phyloP scores from a whole-genome alignment of 1,140 invertebrate genomes.

The Campodea augens region DNA sequence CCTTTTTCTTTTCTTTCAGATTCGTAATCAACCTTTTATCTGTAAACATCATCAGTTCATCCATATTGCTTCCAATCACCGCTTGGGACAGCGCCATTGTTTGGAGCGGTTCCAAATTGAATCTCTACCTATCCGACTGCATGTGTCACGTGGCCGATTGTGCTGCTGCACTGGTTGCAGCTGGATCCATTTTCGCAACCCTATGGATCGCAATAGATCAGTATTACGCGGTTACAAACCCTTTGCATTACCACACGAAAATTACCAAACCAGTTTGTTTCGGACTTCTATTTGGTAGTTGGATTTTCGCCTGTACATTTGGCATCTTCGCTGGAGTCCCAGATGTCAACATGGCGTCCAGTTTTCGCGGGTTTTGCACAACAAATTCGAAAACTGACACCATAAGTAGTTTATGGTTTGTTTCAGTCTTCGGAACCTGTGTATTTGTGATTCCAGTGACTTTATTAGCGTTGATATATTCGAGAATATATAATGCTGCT shows the following conservation, averaged over 20 bases:
- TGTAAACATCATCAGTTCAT: conserved; percentile 38
- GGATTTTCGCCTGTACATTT: conserved; percentile 40
- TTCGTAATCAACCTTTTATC: background rate
- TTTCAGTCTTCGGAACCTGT: conserved; percentile 26
- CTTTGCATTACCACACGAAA: conserved; percentile 57
- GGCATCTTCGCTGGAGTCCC: conserved; percentile 26
- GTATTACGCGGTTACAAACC: conserved; percentile 69
- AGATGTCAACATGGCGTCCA: conserved; percentile 6
- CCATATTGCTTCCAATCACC: conserved; percentile 36
- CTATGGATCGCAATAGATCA: conserved; percentile 67
- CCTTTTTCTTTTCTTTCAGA: background rate
- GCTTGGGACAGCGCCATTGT: conserved; percentile 24
- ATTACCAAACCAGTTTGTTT: conserved; percentile 50
- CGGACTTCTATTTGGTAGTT: conserved; percentile 41
- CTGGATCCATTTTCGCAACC: conserved; percentile 43
- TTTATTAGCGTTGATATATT: conserved; percentile 46
- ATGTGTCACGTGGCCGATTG: conserved; percentile 31
- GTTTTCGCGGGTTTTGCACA: conserved; percentile 7
- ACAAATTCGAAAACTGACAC: conserved; percentile 14
- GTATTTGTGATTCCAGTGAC: conserved; percentile 44
- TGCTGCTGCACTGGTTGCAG: conserved; percentile 29
- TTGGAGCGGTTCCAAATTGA: conserved; percentile 15
- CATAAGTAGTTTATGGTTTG: conserved; percentile 11
- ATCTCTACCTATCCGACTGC: conserved; percentile 6
- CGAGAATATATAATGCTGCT: conserved; percentile 47